Conservation (phyloP, 1,140 invertebrate genomes). For the Odontomachus brunneus region DNA sequence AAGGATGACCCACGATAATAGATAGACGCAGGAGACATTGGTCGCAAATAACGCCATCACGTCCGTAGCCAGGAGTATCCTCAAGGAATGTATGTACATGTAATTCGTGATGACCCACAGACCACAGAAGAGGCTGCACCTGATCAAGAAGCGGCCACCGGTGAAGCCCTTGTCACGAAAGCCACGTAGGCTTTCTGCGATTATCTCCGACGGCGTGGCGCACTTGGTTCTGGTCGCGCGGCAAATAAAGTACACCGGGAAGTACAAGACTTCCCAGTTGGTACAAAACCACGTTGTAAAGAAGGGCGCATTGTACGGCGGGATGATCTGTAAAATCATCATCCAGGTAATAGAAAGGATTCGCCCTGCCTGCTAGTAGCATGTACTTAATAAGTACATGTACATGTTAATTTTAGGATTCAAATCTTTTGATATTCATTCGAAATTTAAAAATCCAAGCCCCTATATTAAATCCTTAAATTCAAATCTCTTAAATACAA, state of each 20-base stretch:
- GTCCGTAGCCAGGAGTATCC: constrained; percentile 94
- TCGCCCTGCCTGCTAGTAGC: too few species aligned
- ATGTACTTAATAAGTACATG: too few species aligned
- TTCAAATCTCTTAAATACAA: too few species aligned
- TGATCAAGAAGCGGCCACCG: constrained; percentile 92
- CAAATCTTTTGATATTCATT: too few species aligned
- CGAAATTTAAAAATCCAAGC: too few species aligned
- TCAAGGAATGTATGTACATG: constrained; percentile 94
- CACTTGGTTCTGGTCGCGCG: constrained; percentile 90
- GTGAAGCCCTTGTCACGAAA: constrained; percentile 95
- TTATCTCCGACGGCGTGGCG: constrained; percentile 90
- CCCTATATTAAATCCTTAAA: too few species aligned
- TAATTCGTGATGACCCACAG: constrained; percentile 97
- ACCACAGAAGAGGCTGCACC: constrained; percentile 94
- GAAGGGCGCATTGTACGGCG: constrained; percentile 94
- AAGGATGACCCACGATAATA: constrained; percentile 97
- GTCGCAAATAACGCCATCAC: constrained; percentile 97
- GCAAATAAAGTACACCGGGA: constrained; percentile 94
- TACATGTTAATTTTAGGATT: too few species aligned
- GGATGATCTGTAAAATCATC: constrained; percentile 81
- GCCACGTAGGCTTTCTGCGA: constrained; percentile 92
- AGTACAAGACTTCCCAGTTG: constrained; percentile 96
- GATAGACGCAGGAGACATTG: constrained; percentile 96
- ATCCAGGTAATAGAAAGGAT: too few species aligned
- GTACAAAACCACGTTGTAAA: constrained; percentile 98